A percentile compares a stretch with the other conserved stretches of the same genome.
Conservation (phyloP, 2,797 vertebrate species). For the Scleropages formosus region DNA sequence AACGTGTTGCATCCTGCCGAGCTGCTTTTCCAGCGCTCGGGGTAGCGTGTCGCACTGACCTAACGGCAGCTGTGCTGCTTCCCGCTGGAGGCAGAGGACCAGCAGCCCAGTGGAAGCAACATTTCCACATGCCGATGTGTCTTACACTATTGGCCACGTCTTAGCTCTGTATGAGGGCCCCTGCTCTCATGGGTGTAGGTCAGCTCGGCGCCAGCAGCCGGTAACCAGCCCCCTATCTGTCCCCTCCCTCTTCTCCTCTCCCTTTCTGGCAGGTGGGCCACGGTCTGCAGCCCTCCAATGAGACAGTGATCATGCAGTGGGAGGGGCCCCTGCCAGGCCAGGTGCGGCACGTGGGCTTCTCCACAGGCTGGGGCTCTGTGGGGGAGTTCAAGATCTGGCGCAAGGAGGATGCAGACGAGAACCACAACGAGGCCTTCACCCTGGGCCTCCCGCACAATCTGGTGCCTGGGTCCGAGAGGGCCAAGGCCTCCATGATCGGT, state of each 20-base stretch:
- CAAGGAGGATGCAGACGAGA: constrained; percentile 88
- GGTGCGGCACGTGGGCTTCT: constrained; percentile 88
- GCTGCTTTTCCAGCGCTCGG: constrained; percentile 4
- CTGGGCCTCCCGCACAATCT: constrained; percentile 87
- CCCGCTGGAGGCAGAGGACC: constrained; percentile 9
- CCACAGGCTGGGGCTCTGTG: constrained; percentile 91
- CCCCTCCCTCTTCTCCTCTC: constrained; percentile 30
- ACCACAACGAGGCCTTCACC: constrained; percentile 94
- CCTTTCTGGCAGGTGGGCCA: constrained; percentile 77
- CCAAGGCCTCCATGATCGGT: constrained; percentile 89
- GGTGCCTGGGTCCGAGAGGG: constrained; percentile 87
- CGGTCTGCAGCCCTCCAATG: constrained; percentile 77
- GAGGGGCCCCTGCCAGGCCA: constrained; percentile 67
- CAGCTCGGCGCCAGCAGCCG: background rate
- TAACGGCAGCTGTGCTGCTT: background rate
- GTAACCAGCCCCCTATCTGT: background rate
- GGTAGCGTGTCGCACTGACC: background rate
- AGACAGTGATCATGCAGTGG: constrained; percentile 84
- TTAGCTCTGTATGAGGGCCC: background rate
- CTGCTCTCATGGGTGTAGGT: background rate
- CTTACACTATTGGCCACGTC: background rate
- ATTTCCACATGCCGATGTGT: background rate
- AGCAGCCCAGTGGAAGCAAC: background rate
- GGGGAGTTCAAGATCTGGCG: constrained; percentile 95
- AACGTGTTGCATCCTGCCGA: constrained; percentile 18